These are phyloP conservation scores for Onychostoma macrolepis DNA, from an alignment of 2,113 vertebrate genomes.

Conservation along the genomic window DNA sequence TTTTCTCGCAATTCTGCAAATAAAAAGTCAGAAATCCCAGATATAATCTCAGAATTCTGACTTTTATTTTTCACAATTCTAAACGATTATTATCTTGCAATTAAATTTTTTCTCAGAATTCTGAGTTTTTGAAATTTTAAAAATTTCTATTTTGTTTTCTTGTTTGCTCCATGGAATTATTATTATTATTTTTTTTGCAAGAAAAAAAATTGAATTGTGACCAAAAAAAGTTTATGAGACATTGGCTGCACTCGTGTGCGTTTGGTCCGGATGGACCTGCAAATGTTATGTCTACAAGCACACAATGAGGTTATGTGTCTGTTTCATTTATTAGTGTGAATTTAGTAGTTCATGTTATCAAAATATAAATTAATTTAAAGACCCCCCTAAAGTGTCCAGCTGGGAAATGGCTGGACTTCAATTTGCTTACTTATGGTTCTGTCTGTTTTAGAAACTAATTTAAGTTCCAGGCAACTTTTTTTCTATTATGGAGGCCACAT, in stretches of 20 bases:
- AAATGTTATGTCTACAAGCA: neutral
- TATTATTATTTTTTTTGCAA: too few species aligned
- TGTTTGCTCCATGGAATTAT: too few species aligned
- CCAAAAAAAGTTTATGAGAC: too few species aligned
- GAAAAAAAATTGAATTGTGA: too few species aligned
- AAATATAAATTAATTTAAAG: slow-evolving; percentile 21
- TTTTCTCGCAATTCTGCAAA: too few species aligned
- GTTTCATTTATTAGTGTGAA: slow-evolving; percentile 4
- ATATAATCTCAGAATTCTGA: too few species aligned
- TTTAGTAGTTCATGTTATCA: neutral
- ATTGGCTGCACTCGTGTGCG: neutral
- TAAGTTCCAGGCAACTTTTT: slow-evolving; percentile 49
- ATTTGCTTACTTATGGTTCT: neutral
- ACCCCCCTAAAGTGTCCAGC: slow-evolving; percentile 1
- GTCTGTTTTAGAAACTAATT: slow-evolving; percentile 48
- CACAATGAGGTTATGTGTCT: neutral
- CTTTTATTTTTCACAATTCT: too few species aligned
- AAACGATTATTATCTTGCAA: too few species aligned
- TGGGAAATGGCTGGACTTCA: neutral
- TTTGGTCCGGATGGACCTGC: neutral
- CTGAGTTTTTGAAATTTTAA: too few species aligned
- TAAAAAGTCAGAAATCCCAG: too few species aligned
- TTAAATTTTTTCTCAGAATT: too few species aligned
- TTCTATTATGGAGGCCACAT: slow-evolving; percentile 58
- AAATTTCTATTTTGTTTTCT: too few species aligned